phyloP scores from a whole-genome alignment of 92 coral and sea anemone species.

The Epizoanthus scotinus region DNA sequence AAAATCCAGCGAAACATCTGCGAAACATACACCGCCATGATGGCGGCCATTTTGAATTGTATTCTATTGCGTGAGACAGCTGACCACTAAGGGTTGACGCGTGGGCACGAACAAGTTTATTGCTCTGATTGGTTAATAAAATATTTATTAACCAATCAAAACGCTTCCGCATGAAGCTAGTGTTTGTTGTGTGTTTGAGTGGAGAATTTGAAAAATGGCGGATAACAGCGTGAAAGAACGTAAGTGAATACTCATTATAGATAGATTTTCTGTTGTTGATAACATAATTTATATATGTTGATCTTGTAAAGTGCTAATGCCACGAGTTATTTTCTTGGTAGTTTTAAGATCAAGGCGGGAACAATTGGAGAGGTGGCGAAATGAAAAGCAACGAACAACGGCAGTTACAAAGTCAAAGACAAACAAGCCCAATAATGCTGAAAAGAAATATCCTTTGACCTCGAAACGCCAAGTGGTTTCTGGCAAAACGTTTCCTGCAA shows the following conservation, averaged over 20 bases:
- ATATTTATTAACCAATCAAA: background rate
- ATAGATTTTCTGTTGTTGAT: too few species aligned
- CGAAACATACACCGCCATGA: background rate
- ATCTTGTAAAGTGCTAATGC: background rate
- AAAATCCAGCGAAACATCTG: too few species aligned
- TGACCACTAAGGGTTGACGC: background rate
- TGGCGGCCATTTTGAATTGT: constrained; percentile 10
- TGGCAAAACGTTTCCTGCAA: background rate
- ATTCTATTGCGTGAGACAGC: background rate
- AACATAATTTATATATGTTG: too few species aligned
- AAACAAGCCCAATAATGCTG: background rate
- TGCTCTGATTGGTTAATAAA: background rate
- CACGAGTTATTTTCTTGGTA: background rate
- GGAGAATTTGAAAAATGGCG: constrained; percentile 13
- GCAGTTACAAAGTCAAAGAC: constrained; percentile 6
- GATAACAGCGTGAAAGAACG: background rate
- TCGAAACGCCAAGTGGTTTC: background rate
- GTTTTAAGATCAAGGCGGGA: constrained; percentile 17
- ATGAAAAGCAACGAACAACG: background rate
- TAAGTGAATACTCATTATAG: too few species aligned
- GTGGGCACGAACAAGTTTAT: background rate
- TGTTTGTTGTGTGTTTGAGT: background rate
- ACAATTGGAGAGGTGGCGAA: constrained; percentile 16
- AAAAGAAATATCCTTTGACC: background rate
- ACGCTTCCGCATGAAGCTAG: background rate